These are phyloP conservation scores for Rhamnusium bicolor DNA, from an alignment of 2,888 invertebrate genomes.

Conservation along the genomic window DNA sequence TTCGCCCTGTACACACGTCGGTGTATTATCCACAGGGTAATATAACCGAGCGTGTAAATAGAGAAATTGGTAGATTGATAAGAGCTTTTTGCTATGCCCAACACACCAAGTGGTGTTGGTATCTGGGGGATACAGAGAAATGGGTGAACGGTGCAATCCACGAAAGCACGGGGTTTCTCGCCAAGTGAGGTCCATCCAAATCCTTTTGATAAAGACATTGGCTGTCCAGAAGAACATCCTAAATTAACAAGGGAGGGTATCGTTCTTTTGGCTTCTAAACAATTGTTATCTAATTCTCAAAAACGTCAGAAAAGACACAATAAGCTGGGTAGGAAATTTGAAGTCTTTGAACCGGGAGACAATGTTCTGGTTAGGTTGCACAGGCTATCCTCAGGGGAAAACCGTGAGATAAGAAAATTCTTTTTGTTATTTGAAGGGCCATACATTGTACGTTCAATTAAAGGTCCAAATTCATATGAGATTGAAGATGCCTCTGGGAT, in stretches of 20 bases:
- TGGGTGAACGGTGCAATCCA: neutral
- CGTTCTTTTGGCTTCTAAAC: neutral
- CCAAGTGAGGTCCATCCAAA: conserved; percentile 2
- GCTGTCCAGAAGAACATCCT: neutral
- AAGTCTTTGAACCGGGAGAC: conserved; percentile 7
- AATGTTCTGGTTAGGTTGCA: conserved; percentile 22
- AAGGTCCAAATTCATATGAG: conserved; percentile 19
- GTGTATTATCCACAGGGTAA: conserved; percentile 54
- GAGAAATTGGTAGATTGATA: conserved; percentile 49
- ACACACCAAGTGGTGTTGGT: conserved; percentile 37
- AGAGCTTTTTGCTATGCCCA: conserved; percentile 42
- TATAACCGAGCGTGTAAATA: conserved; percentile 52
- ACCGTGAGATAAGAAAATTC: conserved; percentile 32
- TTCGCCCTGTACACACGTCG: conserved; percentile 35
- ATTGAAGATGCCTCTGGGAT: neutral
- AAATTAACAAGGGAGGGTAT: neutral
- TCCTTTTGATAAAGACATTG: too few species aligned
- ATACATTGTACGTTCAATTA: neutral
- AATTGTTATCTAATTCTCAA: neutral
- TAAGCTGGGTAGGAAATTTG: neutral
- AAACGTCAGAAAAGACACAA: neutral
- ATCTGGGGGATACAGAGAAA: neutral
- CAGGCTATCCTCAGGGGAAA: conserved; percentile 19
- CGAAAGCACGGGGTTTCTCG: neutral
- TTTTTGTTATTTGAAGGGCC: conserved; percentile 35